Evolutionary conservation across 2,113 vertebrate species (phyloP), one percentile per base, ranked within the genome.

Genomic region (Labeo rohita): DNA sequence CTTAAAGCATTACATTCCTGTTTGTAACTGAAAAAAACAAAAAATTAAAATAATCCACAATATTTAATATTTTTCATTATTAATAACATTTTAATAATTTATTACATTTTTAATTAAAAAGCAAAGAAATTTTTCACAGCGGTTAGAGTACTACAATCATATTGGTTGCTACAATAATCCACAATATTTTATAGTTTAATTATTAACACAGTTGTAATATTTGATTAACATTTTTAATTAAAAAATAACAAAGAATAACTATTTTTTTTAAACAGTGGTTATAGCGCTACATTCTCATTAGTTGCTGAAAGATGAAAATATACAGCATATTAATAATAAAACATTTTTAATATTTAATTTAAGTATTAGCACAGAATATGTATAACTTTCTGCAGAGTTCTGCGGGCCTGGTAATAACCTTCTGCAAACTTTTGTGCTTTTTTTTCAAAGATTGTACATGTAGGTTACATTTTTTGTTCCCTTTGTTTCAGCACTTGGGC

Each of bases 391-490:
- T 72, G 68, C 12, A 28, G 73, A 50, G 28, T 34, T 54, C 49
- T 54, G 12, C 0, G 3, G 12, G 49, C 47, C 49, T 52, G 2
- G 47, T 6, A 70, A 82, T 66, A 68, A 82, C 23, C 80, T 21
- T 52, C 9, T 10, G 4, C 45, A 82, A 68, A 68, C 63, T 47
- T 66, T 47, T 49, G 36, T 4, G 43, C 39, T 23, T 73, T 34
- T 36, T 68, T 52, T 52, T 49, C 49, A 52, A 54, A 79, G 18
- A 63, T 63, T 80, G 56, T 61, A 80, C 8, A 80, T 80, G 56
- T 80, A 80, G 56, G 56, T 80, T 74, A 39, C 28, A 16, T 50
- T 76, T 76, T 76, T 28, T 34, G 16, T 12, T 11, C 47, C 73
- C 7, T 47, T 73, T 74, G 45, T 28, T 74, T 74, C 11, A 49